Evolutionary conservation across 2,113 vertebrate species (phyloP), one percentile per base, ranked within the genome.

Genomic region (Verasper variegatus): DNA sequence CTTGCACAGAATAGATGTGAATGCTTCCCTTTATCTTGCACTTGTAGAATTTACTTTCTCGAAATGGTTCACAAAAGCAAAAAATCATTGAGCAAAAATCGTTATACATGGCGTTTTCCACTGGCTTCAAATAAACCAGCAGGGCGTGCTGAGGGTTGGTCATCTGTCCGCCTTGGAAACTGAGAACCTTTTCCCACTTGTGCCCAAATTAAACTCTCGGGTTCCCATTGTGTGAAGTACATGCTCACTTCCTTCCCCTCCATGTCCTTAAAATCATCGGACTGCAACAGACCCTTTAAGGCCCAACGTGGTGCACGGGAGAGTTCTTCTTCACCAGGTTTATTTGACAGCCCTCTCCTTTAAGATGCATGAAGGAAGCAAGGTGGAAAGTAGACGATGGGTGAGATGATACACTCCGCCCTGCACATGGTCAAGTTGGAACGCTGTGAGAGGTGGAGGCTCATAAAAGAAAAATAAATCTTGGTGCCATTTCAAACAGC

Each of bases 301-400:
- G 66, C 67, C 75, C 20, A 15, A 49, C 17, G 1, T 40, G 11
- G 69, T 86, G 70, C 74, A 68, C 49, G 37, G 56, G 37, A 51
- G n/a, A 70, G 40, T 76, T 72, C 9, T n/a, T 58, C 62, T 60
- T 68, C 61, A 77, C 57, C 55, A 52, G 40, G 35, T 65, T 68
- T 62, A 67, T 65, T 80, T 35, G 42, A 79, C 71, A 75, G 82
- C 79, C 72, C 59, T 71, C 58, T 77, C 69, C 83, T 80, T 80
- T 74, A 47, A 47, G 40, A 74, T 35, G 64, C 70, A 67, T 61
- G 72, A 74, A 10, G 75, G 10, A 65, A 79, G 54, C 37, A 26
- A 64, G 31, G 26, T 3, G 71, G 24, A 54, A 31, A 73, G 55
- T 23, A 35, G 61, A 65, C 21, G 5, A 42, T 6, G 54, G 66